Conservation (phyloP, 2,888 invertebrate species). For the Ectropis crepuscularia region DNA sequence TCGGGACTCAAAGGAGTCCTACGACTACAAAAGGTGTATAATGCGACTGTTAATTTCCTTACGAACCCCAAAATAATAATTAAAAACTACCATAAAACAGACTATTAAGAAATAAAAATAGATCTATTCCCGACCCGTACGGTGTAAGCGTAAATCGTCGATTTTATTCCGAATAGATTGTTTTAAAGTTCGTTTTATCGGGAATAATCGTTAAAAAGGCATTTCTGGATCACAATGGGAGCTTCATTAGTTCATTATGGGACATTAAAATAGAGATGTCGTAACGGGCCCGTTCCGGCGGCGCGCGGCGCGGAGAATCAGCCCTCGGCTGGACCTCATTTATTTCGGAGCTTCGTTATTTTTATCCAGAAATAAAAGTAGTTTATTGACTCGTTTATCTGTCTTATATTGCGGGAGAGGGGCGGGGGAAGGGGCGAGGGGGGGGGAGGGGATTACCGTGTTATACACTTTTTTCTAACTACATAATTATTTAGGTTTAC, state of each 20-base stretch:
- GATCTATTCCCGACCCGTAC: conserved; percentile 1
- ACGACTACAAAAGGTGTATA: too few relatives aligned
- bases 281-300: not conserved
- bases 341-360: conserved; percentile 4
- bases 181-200: conserved; percentile 32
- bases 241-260: conserved; percentile 17
- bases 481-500: too few relatives aligned
- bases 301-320: not conserved
- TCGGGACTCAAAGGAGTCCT: too few relatives aligned
- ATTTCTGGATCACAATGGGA: conserved; percentile 29
- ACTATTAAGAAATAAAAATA: conserved; percentile 12
- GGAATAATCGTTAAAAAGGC: conserved; percentile 32
- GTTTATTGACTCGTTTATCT: not conserved
- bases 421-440: too few relatives aligned
- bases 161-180: conserved; percentile 27
- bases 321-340: conserved; percentile 9
- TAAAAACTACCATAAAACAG: conserved; percentile 6
- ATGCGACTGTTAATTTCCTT: too few relatives aligned
- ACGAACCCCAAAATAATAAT: not conserved
- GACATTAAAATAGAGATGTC: conserved; percentile 21
- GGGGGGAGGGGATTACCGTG: too few relatives aligned
- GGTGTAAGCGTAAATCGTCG: conserved; percentile 9
- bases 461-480: too few relatives aligned
- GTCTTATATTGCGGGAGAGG: not conserved
- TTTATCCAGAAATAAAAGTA: not conserved